Percentiles rank a stretch among this genome's conserved stretches.
Evolutionary conservation across 2,797 vertebrate species (phyloP).

Genomic region (Spea hammondii): DNA sequence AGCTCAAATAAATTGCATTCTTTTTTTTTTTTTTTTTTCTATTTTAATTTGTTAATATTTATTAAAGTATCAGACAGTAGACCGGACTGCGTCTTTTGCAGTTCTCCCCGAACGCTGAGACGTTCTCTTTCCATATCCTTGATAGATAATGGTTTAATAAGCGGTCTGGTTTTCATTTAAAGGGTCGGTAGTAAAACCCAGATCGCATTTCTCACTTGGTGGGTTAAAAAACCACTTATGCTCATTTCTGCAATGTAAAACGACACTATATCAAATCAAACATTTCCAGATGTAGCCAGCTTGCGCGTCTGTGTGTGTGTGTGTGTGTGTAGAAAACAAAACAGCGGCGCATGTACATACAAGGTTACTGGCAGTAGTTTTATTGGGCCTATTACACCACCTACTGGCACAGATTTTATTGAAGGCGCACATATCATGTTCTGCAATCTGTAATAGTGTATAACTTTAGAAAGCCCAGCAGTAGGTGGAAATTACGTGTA

Average conservation of each 20-base stretch:
- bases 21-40: too few relatives aligned
- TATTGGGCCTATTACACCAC: slow-evolving; percentile 78
- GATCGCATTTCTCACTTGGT: slow-evolving; percentile 89
- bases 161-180: slow-evolving; percentile 83
- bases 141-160: slow-evolving; percentile 89
- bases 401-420: slow-evolving; percentile 71
- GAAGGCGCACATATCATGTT: slow-evolving; percentile 57
- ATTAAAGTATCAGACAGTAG: slow-evolving; percentile 40
- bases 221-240: slow-evolving; percentile 85
- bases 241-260: slow-evolving; percentile 99
- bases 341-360: neutral
- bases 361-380: slow-evolving; percentile 54
- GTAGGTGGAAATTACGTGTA: slow-evolving; percentile 36
- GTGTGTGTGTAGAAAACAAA: slow-evolving; percentile 28
- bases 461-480: slow-evolving; percentile 19
- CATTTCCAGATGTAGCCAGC: slow-evolving; percentile 97
- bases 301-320: slow-evolving; percentile 31
- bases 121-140: slow-evolving; percentile 63
- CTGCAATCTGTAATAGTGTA: slow-evolving; percentile 25
- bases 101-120: slow-evolving; percentile 38
- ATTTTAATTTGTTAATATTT: too few relatives aligned
- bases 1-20: too few relatives aligned
- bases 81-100: slow-evolving; percentile 48
- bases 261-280: slow-evolving; percentile 99
- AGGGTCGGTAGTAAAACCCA: slow-evolving; percentile 85